Evolutionary conservation across 1,140 invertebrate genomes (phyloP), one percentile per base, ranked within the genome.

Genomic region (Drosophila busckii): DNA sequence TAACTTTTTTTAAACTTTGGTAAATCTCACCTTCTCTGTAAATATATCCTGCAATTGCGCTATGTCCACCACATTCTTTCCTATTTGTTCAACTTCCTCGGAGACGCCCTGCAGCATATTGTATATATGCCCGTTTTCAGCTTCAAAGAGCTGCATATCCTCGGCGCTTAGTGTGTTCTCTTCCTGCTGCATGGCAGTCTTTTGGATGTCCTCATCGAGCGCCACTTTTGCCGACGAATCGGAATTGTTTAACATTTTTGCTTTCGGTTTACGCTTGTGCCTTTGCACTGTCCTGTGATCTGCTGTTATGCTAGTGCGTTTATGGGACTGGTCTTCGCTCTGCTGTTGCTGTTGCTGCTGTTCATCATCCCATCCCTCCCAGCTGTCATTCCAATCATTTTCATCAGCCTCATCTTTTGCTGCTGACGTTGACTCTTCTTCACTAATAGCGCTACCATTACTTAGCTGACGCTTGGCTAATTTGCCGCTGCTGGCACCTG

Each of bases 41-140:
- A 99, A 98, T 55, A 97, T 93, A 88, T 98, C 94, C 87, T 99
- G 98, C n/a, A 99, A 89, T 86, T 96, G 94, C 37, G 97, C 95
- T 61, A 99, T 98, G 85, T 98, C 95, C 2, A 97, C 92, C 1
- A 99, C 96, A 90, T 98, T 97, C 63, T 92, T 95, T 87, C 97
- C 93, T 62, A 96, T 95, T 84, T 94, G 95, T 82, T 92, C 93
- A 0, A 98, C 94, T 87, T 95, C 92, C 67, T 93, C 93, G 1
- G 90, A 90, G 65, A 91, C 89, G 56, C 92, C 95, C 87, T 95
- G 97, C 13, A 98, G 88, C 75, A 98, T 94, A 86, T 97, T 94
- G 46, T 92, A 92, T 0, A 97, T 86, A 52, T 93, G 93, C 22
- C 92, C 89, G 88, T 97, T 96, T 88, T 97, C 95, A 0, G 91